Percentiles rank a stretch among this genome's conserved stretches.
phyloP scores from a whole-genome alignment of 1,140 invertebrate genomes.

The Drosophila mayri region DNA sequence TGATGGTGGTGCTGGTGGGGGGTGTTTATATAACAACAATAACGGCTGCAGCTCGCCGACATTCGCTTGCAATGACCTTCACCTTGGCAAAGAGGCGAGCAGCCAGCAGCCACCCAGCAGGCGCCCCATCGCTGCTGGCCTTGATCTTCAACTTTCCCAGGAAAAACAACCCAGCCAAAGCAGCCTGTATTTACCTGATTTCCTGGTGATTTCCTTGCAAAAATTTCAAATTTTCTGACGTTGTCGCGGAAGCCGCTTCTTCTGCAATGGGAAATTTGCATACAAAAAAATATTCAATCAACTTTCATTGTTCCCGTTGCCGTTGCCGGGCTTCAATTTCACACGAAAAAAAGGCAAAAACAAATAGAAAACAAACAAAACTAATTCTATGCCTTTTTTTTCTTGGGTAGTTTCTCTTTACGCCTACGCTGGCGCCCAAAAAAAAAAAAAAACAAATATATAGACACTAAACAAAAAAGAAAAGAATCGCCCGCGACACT shows the following conservation, averaged over 20 bases:
- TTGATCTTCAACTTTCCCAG: conserved; percentile 72
- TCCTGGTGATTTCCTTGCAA: conserved; percentile 44
- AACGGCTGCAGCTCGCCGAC: conserved; percentile 51
- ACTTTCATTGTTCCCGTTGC: conserved; percentile 56
- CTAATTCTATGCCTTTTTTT: conserved; percentile 39
- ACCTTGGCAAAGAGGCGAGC: conserved; percentile 61
- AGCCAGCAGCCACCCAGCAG: conserved; percentile 23
- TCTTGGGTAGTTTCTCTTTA: conserved; percentile 49
- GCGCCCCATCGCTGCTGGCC: conserved; percentile 29
- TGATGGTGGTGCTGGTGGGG: not conserved
- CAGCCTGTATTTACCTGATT: conserved; percentile 32
- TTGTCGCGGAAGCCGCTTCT: conserved; percentile 4
- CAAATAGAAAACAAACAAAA: conserved; percentile 45
- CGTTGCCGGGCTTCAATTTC: conserved; percentile 70
- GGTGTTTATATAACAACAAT: conserved; percentile 73
- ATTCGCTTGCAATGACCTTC: conserved; percentile 72
- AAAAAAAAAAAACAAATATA: not conserved
- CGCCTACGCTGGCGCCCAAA: conserved; percentile 36
- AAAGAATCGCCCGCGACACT: conserved; percentile 8
- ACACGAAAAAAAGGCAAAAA: conserved; percentile 54
- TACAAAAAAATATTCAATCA: conserved; percentile 70
- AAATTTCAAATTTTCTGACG: conserved; percentile 9
- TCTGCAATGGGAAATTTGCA: conserved; percentile 63
- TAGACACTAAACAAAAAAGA: conserved; percentile 10
- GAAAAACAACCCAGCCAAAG: not conserved